phyloP scores from a whole-genome alignment of 2,797 vertebrate species.

The Silurus aristotelis region DNA sequence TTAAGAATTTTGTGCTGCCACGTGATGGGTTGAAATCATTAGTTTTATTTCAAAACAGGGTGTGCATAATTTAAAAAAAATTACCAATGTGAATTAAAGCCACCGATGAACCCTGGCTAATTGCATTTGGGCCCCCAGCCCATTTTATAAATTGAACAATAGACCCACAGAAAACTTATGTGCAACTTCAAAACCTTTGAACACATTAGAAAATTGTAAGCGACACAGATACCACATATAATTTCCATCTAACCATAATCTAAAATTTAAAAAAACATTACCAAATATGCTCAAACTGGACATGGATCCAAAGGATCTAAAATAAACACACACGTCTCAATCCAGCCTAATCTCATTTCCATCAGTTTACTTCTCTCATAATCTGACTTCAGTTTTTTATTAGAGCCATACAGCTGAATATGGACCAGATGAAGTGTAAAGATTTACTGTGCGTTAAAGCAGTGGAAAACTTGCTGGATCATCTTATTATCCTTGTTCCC shows the following conservation, averaged over 20 bases:
- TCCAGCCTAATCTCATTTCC: neutral
- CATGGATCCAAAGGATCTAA: neutral
- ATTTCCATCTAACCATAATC: neutral
- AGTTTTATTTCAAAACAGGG: neutral
- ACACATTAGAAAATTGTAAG: no score
- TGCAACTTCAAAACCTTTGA: neutral
- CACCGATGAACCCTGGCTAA: neutral
- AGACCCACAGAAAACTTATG: neutral
- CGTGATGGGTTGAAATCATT: no score
- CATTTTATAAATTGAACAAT: neutral
- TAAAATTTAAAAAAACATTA: no score
- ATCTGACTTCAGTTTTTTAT: neutral
- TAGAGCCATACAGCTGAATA: constrained; percentile 1
- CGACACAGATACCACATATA: no score
- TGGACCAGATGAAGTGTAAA: constrained; percentile 6
- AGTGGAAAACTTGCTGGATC: neutral
- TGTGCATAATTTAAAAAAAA: neutral
- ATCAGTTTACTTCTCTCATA: neutral
- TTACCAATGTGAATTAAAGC: neutral
- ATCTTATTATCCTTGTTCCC: constrained; percentile 3
- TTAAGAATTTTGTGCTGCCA: neutral
- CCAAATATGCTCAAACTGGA: no score
- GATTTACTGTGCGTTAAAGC: neutral
- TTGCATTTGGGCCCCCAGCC: no score
- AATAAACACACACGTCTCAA: neutral